Evolutionary conservation across 1,140 invertebrate species (phyloP).

Genomic region (Temnothorax curvispinosus): DNA sequence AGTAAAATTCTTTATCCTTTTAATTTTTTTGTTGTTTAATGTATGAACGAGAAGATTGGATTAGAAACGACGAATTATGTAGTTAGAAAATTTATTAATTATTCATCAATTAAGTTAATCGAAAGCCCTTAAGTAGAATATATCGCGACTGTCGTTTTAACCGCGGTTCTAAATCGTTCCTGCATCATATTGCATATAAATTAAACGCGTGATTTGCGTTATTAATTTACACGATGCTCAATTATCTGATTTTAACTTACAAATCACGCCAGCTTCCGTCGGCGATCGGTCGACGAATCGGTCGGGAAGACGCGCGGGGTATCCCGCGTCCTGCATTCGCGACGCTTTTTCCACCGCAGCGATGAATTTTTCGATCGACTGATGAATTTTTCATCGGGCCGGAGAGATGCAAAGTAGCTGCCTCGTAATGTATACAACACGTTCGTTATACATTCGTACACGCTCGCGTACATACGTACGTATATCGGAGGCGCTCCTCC

Average conservation of each 20-base stretch:
- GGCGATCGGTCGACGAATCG: constrained; percentile 38
- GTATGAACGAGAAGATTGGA: not conserved
- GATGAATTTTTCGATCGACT: constrained; percentile 80
- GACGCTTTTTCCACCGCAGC: constrained; percentile 56
- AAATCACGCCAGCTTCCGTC: not conserved
- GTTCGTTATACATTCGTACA: constrained; percentile 80
- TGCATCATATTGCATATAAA: not conserved
- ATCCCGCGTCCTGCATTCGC: constrained; percentile 41
- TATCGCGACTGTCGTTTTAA: not conserved
- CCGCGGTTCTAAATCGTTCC: not conserved
- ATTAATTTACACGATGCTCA: not conserved
- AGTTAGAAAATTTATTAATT: not conserved
- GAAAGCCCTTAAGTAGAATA: not conserved
- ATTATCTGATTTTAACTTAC: not conserved
- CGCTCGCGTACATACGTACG: constrained; percentile 72
- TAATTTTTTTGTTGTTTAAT: not conserved
- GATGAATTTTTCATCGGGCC: constrained; percentile 82
- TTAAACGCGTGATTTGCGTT: not conserved
- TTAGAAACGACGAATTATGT: not conserved
- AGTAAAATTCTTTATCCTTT: too few species aligned
- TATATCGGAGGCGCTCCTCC: constrained; percentile 67
- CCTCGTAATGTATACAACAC: constrained; percentile 82
- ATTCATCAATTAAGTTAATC: constrained; percentile 1
- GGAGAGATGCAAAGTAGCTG: constrained; percentile 77
- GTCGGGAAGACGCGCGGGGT: not conserved